These are phyloP conservation scores for Drosophila lowei DNA, from an alignment of 1,140 invertebrate species.

Conservation along the genomic window DNA sequence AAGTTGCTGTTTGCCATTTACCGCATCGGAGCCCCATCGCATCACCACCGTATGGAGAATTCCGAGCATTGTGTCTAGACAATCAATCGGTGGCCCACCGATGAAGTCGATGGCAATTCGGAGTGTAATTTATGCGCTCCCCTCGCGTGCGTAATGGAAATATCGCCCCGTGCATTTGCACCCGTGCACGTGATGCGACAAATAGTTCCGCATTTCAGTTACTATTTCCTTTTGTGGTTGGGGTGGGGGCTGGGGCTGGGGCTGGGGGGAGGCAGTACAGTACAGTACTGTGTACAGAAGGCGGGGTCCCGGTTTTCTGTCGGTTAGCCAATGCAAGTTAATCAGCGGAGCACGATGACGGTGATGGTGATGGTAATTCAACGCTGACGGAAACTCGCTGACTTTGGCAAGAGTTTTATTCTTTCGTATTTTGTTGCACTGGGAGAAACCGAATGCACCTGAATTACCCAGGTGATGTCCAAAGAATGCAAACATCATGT, in stretches of 20 bases:
- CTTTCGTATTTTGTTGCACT: conserved; percentile 18
- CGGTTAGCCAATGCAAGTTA: conserved; percentile 56
- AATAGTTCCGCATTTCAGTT: conserved; percentile 74
- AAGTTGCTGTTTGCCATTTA: conserved; percentile 67
- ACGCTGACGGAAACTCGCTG: conserved; percentile 20
- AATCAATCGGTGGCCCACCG: conserved; percentile 58
- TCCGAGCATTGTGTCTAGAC: conserved; percentile 62
- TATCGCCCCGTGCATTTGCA: conserved; percentile 65
- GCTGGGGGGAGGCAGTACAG: background rate
- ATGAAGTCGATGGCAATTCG: conserved; percentile 38
- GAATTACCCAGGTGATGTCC: no score
- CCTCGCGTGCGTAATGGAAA: conserved; percentile 73
- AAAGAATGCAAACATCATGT: no score
- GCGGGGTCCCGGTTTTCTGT: background rate
- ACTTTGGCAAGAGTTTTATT: conserved; percentile 26
- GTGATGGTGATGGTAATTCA: conserved; percentile 44
- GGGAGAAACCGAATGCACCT: background rate
- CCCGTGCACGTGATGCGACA: conserved; percentile 76
- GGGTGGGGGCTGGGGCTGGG: background rate
- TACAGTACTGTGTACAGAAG: no score
- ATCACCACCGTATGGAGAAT: conserved; percentile 15
- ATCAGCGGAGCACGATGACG: conserved; percentile 51
- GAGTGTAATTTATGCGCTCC: conserved; percentile 63
- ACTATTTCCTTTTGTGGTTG: conserved; percentile 14
- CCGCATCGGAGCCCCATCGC: conserved; percentile 18